Conservation (phyloP, 2,113 vertebrate genomes). For the Cynoglossus semilaevis region DNA sequence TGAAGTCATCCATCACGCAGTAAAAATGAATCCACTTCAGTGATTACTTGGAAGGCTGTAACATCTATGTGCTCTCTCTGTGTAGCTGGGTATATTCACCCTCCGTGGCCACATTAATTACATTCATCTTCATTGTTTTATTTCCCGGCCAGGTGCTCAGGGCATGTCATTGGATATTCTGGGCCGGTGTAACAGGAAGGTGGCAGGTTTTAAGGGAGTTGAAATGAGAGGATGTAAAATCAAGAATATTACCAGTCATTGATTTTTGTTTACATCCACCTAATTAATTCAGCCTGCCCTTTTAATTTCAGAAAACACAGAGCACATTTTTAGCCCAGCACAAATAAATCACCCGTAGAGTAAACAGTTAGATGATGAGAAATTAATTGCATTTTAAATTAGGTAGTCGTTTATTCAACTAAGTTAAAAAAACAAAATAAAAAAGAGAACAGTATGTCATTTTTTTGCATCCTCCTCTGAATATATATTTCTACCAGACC, state of each 20-base stretch:
- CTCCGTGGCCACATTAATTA: constrained; percentile 5
- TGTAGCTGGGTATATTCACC: constrained; percentile 24
- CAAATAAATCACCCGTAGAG: neutral
- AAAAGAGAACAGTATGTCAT: too few relatives aligned
- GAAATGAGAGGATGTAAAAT: neutral
- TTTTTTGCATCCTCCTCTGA: too few relatives aligned
- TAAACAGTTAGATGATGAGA: neutral
- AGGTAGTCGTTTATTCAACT: too few relatives aligned
- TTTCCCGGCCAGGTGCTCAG: constrained; percentile 24
- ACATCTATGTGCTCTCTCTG: constrained; percentile 22
- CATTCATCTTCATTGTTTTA: constrained; percentile 22
- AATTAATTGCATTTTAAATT: neutral
- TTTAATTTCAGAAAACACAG: neutral
- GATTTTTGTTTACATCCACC: neutral
- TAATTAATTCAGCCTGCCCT: neutral
- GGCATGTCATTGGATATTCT: constrained; percentile 19
- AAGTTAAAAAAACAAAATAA: too few relatives aligned
- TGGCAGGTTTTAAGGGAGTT: neutral
- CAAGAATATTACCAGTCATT: neutral
- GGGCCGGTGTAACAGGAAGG: constrained; percentile 15
- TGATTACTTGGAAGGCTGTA: constrained; percentile 31
- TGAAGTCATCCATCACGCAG: constrained; percentile 55
- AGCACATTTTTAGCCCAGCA: neutral
- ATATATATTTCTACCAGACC: too few relatives aligned
- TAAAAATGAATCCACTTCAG: constrained; percentile 50